phyloP scores from a whole-genome alignment of 1,140 invertebrate genomes.

The Drosophila lacertosa region DNA sequence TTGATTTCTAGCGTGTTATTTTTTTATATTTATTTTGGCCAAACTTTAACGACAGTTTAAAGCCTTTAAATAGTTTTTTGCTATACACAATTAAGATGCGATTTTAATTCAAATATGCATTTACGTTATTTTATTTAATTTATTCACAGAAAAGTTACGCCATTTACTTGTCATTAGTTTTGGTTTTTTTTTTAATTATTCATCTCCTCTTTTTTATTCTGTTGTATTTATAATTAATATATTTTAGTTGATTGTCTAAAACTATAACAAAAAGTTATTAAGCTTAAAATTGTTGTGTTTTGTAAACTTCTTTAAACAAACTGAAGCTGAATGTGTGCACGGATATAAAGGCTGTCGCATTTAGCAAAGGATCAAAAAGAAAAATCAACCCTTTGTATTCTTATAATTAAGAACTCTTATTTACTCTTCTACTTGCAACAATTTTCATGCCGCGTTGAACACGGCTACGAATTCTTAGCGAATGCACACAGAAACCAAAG shows the following conservation, averaged over 20 bases:
- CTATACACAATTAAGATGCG: slow-evolving; percentile 47
- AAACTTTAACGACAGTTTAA: slow-evolving; percentile 13
- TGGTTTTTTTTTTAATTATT: slow-evolving; percentile 50
- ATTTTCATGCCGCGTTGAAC: no score
- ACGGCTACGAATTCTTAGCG: slow-evolving; percentile 2
- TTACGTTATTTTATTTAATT: slow-evolving; percentile 62
- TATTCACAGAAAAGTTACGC: slow-evolving; percentile 82
- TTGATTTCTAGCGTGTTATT: slow-evolving; percentile 28
- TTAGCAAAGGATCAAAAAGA: neutral
- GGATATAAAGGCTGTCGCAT: neutral
- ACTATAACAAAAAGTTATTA: slow-evolving; percentile 77
- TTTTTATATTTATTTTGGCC: slow-evolving; percentile 27
- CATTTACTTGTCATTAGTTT: slow-evolving; percentile 78
- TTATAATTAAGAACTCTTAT: neutral
- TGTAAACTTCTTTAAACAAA: slow-evolving; percentile 27
- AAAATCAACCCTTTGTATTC: neutral
- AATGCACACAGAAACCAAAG: slow-evolving; percentile 22
- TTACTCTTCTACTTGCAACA: no score
- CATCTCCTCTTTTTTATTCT: slow-evolving; percentile 32
- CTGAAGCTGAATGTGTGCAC: slow-evolving; percentile 31
- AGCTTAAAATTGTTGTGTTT: slow-evolving; percentile 48
- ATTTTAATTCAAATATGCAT: slow-evolving; percentile 54
- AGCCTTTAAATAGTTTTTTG: slow-evolving; percentile 29
- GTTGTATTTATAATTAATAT: slow-evolving; percentile 47
- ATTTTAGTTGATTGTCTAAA: slow-evolving; percentile 76